These are phyloP conservation scores for Synergus japonicus DNA, from an alignment of 2,888 invertebrate genomes.

Conservation along the genomic window DNA sequence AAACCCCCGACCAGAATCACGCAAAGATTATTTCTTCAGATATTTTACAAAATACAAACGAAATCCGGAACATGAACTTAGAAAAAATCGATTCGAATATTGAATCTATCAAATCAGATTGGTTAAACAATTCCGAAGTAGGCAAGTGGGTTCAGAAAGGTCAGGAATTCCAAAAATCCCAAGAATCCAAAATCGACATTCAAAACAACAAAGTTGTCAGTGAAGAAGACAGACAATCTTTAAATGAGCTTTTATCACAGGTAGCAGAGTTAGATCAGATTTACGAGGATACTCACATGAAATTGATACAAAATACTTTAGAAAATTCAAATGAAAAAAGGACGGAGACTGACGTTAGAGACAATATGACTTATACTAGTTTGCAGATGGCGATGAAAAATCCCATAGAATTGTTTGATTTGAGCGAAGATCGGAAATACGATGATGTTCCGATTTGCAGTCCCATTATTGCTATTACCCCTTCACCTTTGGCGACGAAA, in stretches of 20 bases:
- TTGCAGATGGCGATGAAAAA: slow-evolving; percentile 92
- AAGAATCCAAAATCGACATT: slow-evolving; percentile 36
- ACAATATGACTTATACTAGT: slow-evolving; percentile 90
- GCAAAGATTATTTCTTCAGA: slow-evolving; percentile 52
- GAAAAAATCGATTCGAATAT: slow-evolving; percentile 28
- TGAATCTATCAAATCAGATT: slow-evolving; percentile 61
- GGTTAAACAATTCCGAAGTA: slow-evolving; percentile 71
- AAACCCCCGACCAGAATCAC: slow-evolving; percentile 44
- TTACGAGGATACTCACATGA: slow-evolving; percentile 85
- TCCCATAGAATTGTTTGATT: slow-evolving; percentile 82
- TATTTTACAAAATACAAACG: slow-evolving; percentile 3
- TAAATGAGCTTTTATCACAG: slow-evolving; percentile 86
- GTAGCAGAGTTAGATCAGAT: slow-evolving; percentile 90
- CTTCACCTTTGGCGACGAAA: slow-evolving; percentile 71
- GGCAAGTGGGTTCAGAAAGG: slow-evolving; percentile 70
- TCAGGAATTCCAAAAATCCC: slow-evolving; percentile 39
- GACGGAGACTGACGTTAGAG: slow-evolving; percentile 84
- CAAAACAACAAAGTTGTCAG: slow-evolving; percentile 21
- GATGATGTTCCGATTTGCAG: slow-evolving; percentile 81
- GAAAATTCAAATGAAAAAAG: slow-evolving; percentile 62
- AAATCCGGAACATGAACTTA: slow-evolving; percentile 22
- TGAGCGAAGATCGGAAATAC: slow-evolving; percentile 78
- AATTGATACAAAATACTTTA: slow-evolving; percentile 75
- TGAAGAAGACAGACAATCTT: slow-evolving; percentile 76
- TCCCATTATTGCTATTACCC: slow-evolving; percentile 50